A percentile compares a stretch with the other conserved stretches of the same genome.
Conservation (phyloP, 2,888 invertebrate genomes). For the Chloroclysta siterata region DNA sequence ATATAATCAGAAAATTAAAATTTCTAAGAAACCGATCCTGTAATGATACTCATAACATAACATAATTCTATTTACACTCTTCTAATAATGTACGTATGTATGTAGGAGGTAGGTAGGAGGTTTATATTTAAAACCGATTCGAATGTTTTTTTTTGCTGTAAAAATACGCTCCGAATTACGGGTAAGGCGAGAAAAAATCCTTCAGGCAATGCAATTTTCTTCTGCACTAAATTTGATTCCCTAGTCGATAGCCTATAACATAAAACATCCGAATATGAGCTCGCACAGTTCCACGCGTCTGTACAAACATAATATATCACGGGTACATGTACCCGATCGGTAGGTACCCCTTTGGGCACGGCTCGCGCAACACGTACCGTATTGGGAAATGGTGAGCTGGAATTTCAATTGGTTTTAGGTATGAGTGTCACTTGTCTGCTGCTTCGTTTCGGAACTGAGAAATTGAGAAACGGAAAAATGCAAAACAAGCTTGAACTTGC, state of each 20-base stretch:
- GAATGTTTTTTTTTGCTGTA: too few species aligned
- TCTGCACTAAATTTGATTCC: slow-evolving; percentile 1
- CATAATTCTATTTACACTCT: too few species aligned
- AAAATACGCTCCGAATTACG: too few species aligned
- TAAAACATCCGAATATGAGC: slow-evolving; percentile 10
- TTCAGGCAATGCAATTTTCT: not conserved
- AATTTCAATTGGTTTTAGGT: slow-evolving; percentile 70
- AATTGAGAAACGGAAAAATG: slow-evolving; percentile 21
- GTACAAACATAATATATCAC: slow-evolving; percentile 31
- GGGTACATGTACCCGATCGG: slow-evolving; percentile 45
- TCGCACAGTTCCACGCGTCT: slow-evolving; percentile 22
- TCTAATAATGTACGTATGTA: too few species aligned
- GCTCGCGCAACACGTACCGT: slow-evolving; percentile 55
- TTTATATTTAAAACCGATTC: too few species aligned
- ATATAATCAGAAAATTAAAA: too few species aligned
- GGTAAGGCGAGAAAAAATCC: too few species aligned
- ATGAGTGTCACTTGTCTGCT: slow-evolving; percentile 57
- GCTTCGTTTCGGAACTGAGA: slow-evolving; percentile 25
- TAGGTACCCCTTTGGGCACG: slow-evolving; percentile 41
- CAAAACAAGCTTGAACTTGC: not conserved
- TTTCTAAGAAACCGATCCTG: too few species aligned
- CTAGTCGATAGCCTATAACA: not conserved
- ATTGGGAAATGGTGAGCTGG: slow-evolving; percentile 66
- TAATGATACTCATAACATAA: too few species aligned
- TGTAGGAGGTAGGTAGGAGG: too few species aligned